A percentile compares a stretch with the other conserved stretches of the same genome.
Evolutionary conservation across 2,113 vertebrate genomes (phyloP).

Genomic region (Tretioscincus oriximinensis): DNA sequence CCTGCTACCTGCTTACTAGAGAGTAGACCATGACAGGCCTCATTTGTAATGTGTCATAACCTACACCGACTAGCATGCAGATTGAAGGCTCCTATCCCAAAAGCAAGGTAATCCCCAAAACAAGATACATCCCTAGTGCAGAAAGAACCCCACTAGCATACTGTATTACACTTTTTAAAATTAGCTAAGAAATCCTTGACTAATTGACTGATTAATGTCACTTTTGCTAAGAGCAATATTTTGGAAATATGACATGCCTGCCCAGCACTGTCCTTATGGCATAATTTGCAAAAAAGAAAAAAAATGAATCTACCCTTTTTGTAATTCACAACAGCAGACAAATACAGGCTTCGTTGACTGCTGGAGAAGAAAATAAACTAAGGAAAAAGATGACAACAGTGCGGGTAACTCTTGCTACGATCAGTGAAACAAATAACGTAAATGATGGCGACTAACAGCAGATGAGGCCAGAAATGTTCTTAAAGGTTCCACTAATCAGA

Average conservation of each 20-base stretch:
- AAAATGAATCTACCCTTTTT: not conserved
- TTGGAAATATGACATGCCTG: not conserved
- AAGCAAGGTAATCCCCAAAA: no score
- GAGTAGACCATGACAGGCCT: no score
- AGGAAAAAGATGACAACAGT: not conserved
- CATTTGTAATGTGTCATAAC: no score
- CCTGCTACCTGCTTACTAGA: no score
- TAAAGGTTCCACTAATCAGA: slow-evolving; percentile 8
- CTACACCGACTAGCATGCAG: no score
- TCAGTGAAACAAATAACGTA: slow-evolving; percentile 14
- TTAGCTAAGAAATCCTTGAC: not conserved
- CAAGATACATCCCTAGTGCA: no score
- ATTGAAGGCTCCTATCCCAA: no score
- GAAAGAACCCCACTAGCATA: not conserved
- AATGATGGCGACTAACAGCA: slow-evolving; percentile 25
- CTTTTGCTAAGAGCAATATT: not conserved
- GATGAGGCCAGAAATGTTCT: slow-evolving; percentile 12
- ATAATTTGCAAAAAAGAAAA: slow-evolving; percentile 2
- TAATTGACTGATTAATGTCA: not conserved
- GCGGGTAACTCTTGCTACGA: slow-evolving; percentile 1
- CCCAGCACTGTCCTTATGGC: not conserved
- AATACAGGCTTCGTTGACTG: not conserved
- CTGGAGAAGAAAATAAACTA: not conserved
- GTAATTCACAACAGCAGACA: not conserved
- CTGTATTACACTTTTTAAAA: not conserved